Conservation (phyloP, 2,888 invertebrate genomes). For the Trissolcus brochymenae region DNA sequence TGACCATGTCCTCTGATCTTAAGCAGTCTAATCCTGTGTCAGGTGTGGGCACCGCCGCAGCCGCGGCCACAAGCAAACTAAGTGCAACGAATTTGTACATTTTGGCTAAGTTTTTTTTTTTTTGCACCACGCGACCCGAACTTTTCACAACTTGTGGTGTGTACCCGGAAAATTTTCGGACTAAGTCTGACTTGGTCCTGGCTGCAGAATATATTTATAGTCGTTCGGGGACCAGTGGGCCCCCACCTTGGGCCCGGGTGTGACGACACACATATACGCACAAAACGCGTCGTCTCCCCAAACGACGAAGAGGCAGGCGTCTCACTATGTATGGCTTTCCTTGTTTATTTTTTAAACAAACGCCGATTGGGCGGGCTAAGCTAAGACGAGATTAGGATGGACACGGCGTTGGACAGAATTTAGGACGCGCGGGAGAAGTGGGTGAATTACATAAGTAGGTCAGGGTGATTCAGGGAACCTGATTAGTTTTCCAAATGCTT, state of each 20-base stretch:
- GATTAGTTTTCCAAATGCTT: conserved; percentile 41
- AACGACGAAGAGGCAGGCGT: conserved; percentile 53
- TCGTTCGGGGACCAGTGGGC: conserved; percentile 65
- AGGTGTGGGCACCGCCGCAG: conserved; percentile 70
- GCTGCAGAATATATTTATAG: conserved; percentile 74
- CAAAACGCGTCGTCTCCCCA: conserved; percentile 51
- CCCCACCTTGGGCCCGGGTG: conserved; percentile 63
- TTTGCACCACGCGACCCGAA: conserved; percentile 30
- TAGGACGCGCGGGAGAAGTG: conserved; percentile 49
- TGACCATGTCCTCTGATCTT: conserved; percentile 77
- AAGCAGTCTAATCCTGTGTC: conserved; percentile 67
- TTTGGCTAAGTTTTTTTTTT: conserved; percentile 10
- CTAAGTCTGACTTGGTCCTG: conserved; percentile 72
- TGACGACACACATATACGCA: conserved; percentile 58
- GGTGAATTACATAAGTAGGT: conserved; percentile 39
- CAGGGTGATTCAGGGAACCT: conserved; percentile 37
- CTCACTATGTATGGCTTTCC: conserved; percentile 68
- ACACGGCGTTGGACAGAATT: conserved; percentile 41
- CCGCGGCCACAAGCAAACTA: conserved; percentile 68
- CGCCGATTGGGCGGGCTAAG: conserved; percentile 60
- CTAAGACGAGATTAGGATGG: conserved; percentile 53
- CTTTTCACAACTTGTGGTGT: conserved; percentile 35
- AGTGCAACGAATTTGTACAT: conserved; percentile 76
- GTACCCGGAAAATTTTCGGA: conserved; percentile 73
- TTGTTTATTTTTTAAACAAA: conserved; percentile 76